Percentiles rank a stretch among this genome's conserved stretches.
Conservation (phyloP, 2,113 vertebrate species). For the Regulus satrapa region DNA sequence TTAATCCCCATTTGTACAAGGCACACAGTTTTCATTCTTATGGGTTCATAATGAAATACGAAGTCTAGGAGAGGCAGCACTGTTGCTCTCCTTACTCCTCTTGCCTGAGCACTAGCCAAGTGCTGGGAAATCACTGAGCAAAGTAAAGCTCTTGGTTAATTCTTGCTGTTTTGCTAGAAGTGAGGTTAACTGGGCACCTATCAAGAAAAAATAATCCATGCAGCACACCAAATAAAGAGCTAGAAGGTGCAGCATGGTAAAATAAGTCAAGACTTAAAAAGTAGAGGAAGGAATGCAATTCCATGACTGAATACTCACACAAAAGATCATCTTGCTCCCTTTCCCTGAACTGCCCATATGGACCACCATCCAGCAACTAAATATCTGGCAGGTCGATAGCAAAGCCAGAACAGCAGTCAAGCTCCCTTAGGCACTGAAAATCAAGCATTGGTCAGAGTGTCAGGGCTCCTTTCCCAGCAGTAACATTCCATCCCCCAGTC, state of each 20-base stretch:
- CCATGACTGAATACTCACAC: neutral
- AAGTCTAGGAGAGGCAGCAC: neutral
- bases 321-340: neutral
- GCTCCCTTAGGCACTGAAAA: neutral
- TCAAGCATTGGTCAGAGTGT: neutral
- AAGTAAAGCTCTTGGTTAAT: neutral
- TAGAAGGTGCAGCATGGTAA: neutral
- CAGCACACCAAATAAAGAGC: neutral
- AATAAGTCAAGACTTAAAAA: neutral
- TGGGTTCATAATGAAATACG: accelerated
- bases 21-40: neutral
- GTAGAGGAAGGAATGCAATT: neutral
- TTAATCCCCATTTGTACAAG: neutral
- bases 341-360: neutral
- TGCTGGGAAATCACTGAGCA: neutral
- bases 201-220: neutral
- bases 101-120: neutral
- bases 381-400: neutral
- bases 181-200: neutral
- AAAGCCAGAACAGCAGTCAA: neutral
- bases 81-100: neutral
- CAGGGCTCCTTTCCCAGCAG: neutral
- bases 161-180: neutral
- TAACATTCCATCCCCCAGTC: neutral
- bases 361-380: neutral